These are phyloP conservation scores for Okamejei kenojei DNA, from an alignment of 2,797 vertebrate genomes.

Conservation along the genomic window DNA sequence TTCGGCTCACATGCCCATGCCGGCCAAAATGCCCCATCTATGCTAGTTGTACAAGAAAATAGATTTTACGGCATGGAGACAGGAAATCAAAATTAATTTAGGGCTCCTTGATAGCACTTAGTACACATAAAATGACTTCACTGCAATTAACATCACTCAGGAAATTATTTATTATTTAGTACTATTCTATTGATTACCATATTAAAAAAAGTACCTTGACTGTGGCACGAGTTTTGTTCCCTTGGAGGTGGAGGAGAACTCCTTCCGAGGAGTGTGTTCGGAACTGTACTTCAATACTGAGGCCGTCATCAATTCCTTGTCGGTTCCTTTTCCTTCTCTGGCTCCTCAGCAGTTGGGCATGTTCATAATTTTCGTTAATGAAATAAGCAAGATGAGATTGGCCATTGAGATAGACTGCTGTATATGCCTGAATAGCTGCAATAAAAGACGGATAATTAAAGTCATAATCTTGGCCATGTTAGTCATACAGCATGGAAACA, in stretches of 20 bases:
- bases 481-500: neutral
- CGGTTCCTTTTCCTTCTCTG: conserved; percentile 39
- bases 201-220: conserved; percentile 49
- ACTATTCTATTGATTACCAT: conserved; percentile 6
- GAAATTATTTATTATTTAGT: conserved; percentile 33
- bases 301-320: conserved; percentile 40
- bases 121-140: neutral
- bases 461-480: neutral
- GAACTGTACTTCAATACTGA: conserved; percentile 54
- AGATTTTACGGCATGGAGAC: neutral
- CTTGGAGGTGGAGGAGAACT: conserved; percentile 50
- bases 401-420: conserved; percentile 53
- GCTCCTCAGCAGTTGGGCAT: conserved; percentile 53
- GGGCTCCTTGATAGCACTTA: conserved; percentile 2
- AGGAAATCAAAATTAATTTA: neutral
- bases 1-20: too few relatives aligned
- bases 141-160: conserved; percentile 19
- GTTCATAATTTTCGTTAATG: conserved; percentile 60
- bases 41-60: neutral
- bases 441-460: conserved; percentile 18
- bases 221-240: conserved; percentile 44
- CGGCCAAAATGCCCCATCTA: too few relatives aligned
- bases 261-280: conserved; percentile 53
- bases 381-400: conserved; percentile 58
- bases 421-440: conserved; percentile 55